Evolutionary conservation across 2,113 vertebrate genomes (phyloP).

Genomic region (Proterorhinus semilunaris): DNA sequence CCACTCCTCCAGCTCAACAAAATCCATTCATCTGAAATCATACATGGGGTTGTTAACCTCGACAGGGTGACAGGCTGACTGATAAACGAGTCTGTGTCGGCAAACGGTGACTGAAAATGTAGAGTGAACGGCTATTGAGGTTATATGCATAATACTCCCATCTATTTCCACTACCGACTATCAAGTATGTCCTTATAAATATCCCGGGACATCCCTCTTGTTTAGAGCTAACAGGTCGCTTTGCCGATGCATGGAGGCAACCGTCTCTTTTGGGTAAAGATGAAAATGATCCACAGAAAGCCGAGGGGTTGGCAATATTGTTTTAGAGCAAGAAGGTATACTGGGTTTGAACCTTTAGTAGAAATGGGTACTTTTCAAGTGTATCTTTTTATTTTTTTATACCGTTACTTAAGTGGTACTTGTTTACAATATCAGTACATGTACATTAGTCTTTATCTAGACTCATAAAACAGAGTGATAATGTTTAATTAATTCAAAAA

Average conservation of each 20-base stretch:
- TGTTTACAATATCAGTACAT: too few relatives aligned
- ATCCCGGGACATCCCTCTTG: not conserved
- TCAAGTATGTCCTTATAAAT: constrained; percentile 13
- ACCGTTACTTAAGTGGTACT: too few relatives aligned
- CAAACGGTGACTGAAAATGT: constrained; percentile 32
- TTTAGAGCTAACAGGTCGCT: constrained; percentile 24
- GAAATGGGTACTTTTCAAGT: too few relatives aligned
- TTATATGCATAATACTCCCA: constrained; percentile 24
- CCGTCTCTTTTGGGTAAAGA: too few relatives aligned
- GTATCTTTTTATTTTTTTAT: too few relatives aligned
- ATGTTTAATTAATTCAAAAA: too few relatives aligned
- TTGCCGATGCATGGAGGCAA: constrained; percentile 8
- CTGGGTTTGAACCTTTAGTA: too few relatives aligned
- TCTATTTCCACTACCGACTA: not conserved
- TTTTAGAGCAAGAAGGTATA: too few relatives aligned
- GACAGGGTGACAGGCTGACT: constrained; percentile 24
- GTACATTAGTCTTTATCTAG: too few relatives aligned
- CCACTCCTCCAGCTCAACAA: constrained; percentile 35
- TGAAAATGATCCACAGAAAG: too few relatives aligned
- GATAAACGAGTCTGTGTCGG: constrained; percentile 21
- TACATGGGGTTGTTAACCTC: constrained; percentile 47
- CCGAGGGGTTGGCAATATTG: too few relatives aligned
- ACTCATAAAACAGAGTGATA: too few relatives aligned
- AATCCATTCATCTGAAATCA: constrained; percentile 53
- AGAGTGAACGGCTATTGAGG: constrained; percentile 30